Evolutionary conservation across 2,797 vertebrate species (phyloP).

Genomic region (Pangasius mekongensis): DNA sequence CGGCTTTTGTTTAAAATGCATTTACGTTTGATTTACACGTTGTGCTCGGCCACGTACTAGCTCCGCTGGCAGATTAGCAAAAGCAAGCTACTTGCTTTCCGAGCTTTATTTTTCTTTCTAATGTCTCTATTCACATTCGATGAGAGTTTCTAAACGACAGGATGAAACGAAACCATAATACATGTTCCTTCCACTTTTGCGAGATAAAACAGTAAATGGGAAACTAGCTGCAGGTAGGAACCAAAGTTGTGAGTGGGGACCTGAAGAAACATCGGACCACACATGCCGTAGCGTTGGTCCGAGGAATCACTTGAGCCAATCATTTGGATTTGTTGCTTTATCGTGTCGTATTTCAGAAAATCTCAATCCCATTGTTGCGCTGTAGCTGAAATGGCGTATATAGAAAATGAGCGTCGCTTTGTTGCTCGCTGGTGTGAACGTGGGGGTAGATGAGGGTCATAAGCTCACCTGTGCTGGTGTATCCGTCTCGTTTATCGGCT

Average conservation of each 20-base stretch:
- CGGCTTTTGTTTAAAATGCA: background rate
- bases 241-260: background rate
- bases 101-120: background rate
- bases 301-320: background rate
- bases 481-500: slow-evolving; percentile 91
- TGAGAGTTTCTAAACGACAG: background rate
- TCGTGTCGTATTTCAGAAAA: background rate
- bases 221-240: background rate
- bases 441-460: background rate
- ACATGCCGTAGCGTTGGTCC: background rate
- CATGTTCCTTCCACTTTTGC: background rate
- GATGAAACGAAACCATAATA: background rate
- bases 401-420: background rate
- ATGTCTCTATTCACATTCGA: background rate
- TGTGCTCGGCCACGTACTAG: background rate
- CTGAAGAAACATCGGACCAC: background rate
- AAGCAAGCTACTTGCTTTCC: background rate
- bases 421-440: background rate
- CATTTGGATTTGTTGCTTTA: background rate
- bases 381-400: background rate
- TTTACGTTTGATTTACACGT: background rate
- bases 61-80: background rate
- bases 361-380: background rate
- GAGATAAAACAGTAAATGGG: background rate
- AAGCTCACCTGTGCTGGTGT: slow-evolving; percentile 90